Percentiles rank a stretch among this genome's conserved stretches.
Evolutionary conservation across 2,113 vertebrate species (phyloP).

Genomic region (Menidia beryllina): DNA sequence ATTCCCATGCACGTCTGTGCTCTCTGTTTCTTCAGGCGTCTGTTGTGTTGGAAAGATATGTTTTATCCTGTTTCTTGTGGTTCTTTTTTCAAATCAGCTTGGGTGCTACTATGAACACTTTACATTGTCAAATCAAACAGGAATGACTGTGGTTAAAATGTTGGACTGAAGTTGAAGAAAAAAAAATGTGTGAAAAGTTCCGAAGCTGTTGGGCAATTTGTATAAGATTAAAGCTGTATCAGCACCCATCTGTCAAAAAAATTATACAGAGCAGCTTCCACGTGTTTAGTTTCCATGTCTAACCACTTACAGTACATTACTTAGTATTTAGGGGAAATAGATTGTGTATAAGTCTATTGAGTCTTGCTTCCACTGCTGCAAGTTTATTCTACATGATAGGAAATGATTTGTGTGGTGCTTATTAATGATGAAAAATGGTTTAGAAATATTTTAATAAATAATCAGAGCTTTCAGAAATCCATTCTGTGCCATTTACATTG

Average conservation of each 20-base stretch:
- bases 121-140: conserved; percentile 29
- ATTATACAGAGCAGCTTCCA: conserved; percentile 50
- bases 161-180: conserved; percentile 45
- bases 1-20: conserved; percentile 43
- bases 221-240: conserved; percentile 71
- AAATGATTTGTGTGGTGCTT: conserved; percentile 58
- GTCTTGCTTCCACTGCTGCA: conserved; percentile 47
- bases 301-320: conserved; percentile 51
- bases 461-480: conserved; percentile 61
- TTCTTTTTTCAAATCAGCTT: conserved; percentile 8
- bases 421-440: conserved; percentile 73
- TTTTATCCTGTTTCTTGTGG: conserved; percentile 8
- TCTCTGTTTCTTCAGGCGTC: conserved; percentile 35
- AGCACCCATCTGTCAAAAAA: conserved; percentile 50
- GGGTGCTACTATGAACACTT: conserved; percentile 24
- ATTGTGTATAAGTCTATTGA: conserved; percentile 53
- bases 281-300: conserved; percentile 48
- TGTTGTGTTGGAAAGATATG: conserved; percentile 24
- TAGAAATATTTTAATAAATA: conserved; percentile 74
- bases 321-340: conserved; percentile 68
- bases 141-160: conserved; percentile 32
- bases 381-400: conserved; percentile 39
- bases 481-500: conserved; percentile 43
- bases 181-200: conserved; percentile 33
- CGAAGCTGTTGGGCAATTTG: conserved; percentile 52